phyloP scores from a whole-genome alignment of 2,113 vertebrate genomes.

The Aleadryas rufinucha region DNA sequence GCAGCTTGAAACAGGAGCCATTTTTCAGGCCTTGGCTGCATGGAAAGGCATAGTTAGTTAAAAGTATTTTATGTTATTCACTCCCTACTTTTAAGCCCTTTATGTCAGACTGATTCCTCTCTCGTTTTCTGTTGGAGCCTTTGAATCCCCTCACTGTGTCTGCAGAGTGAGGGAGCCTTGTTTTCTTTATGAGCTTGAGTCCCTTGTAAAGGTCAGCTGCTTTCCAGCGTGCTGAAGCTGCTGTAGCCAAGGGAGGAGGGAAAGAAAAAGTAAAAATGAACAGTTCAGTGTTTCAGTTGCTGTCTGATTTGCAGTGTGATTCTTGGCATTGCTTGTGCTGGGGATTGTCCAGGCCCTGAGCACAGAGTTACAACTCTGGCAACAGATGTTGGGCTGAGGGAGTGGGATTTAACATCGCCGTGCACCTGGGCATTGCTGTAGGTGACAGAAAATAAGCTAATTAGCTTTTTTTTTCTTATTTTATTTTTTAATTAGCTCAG shows the following conservation, averaged over 20 bases:
- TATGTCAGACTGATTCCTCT: background rate
- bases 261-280: background rate
- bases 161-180: background rate
- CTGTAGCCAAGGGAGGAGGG: background rate
- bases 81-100: background rate
- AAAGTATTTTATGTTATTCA: background rate
- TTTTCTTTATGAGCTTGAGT: background rate
- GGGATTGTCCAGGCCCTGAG: constrained; percentile 44
- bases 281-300: background rate
- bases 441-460: constrained; percentile 61
- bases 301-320: background rate
- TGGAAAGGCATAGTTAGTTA: background rate
- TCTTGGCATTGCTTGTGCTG: constrained; percentile 15
- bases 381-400: constrained; percentile 47
- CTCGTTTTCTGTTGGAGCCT: background rate
- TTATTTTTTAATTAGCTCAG: constrained; percentile 68
- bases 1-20: background rate
- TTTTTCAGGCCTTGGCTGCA: background rate
- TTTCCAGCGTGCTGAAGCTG: background rate
- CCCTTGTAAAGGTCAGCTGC: background rate
- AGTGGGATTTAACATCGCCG: constrained; percentile 29
- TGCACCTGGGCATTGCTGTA: constrained; percentile 59
- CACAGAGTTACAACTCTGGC: constrained; percentile 20
- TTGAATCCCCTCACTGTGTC: background rate
- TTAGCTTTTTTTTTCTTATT: constrained; percentile 51